phyloP scores from a whole-genome alignment of 1,140 invertebrate species.

The Leguminivora glycinivorella region DNA sequence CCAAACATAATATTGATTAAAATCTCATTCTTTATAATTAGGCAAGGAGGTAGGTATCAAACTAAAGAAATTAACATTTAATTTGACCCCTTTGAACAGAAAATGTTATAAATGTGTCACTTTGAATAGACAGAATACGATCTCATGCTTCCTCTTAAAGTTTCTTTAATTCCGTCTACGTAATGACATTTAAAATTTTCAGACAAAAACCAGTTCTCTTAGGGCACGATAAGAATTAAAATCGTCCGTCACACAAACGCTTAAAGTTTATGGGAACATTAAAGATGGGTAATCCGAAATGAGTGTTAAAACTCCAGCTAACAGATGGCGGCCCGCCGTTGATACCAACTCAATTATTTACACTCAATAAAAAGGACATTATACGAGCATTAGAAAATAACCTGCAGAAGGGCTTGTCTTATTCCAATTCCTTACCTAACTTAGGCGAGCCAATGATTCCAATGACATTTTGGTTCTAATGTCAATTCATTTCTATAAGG shows the following conservation, averaged over 20 bases:
- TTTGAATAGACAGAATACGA: not conserved
- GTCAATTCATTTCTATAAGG: no score
- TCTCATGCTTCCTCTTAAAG: constrained; percentile 33
- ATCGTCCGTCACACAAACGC: constrained; percentile 42
- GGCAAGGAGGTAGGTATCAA: no score
- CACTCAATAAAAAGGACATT: constrained; percentile 77
- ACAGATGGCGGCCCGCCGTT: constrained; percentile 66
- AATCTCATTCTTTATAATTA: no score
- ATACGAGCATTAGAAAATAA: constrained; percentile 70
- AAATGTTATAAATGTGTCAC: no score
- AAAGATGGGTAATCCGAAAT: constrained; percentile 76
- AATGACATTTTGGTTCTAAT: no score
- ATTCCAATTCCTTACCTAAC: not conserved
- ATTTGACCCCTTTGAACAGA: no score
- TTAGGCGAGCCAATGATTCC: not conserved
- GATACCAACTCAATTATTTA: constrained; percentile 77
- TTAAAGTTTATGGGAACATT: constrained; percentile 72
- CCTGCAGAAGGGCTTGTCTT: constrained; percentile 38
- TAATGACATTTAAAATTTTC: constrained; percentile 49
- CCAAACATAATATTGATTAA: no score
- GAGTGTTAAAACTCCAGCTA: constrained; percentile 65
- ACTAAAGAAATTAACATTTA: no score
- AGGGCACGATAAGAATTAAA: constrained; percentile 44
- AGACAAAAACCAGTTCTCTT: constrained; percentile 47
- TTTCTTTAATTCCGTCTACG: constrained; percentile 54